Evolutionary conservation across 1,140 invertebrate genomes (phyloP).

Genomic region (Apocrypta bakeri): DNA sequence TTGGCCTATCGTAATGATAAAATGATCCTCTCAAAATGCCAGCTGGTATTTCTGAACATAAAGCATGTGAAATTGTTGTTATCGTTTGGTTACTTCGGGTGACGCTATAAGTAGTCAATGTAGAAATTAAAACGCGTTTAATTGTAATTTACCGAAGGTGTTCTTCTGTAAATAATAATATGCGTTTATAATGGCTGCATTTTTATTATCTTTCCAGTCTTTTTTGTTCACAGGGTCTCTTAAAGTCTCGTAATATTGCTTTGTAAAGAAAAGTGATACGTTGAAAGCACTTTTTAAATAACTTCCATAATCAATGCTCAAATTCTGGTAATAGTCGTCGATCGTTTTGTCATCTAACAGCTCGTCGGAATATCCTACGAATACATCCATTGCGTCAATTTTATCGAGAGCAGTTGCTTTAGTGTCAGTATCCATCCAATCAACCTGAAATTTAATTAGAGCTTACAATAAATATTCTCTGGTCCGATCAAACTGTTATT

Average conservation of each 20-base stretch:
- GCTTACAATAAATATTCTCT: too few species aligned
- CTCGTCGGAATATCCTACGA: constrained; percentile 89
- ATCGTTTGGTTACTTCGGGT: neutral
- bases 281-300: constrained; percentile 85
- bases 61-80: neutral
- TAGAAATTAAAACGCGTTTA: neutral
- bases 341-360: constrained; percentile 84
- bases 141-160: constrained; percentile 76
- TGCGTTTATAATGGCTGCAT: constrained; percentile 80
- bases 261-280: constrained; percentile 83
- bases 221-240: constrained; percentile 86
- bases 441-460: constrained; percentile 72
- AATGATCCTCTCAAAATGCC: constrained; percentile 84
- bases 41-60: constrained; percentile 73
- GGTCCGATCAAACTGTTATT: too few species aligned
- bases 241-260: constrained; percentile 85
- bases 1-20: constrained; percentile 80
- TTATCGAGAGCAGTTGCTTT: constrained; percentile 82
- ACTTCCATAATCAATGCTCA: constrained; percentile 80
- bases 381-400: constrained; percentile 82
- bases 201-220: constrained; percentile 79
- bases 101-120: neutral
- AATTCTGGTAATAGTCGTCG: constrained; percentile 83
- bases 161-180: constrained; percentile 81
- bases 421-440: constrained; percentile 93